Percentiles rank a stretch among this genome's conserved stretches.
Conservation (phyloP, 35 echinoderm and acorn worm species). For the Apostichopus parvimensis region DNA sequence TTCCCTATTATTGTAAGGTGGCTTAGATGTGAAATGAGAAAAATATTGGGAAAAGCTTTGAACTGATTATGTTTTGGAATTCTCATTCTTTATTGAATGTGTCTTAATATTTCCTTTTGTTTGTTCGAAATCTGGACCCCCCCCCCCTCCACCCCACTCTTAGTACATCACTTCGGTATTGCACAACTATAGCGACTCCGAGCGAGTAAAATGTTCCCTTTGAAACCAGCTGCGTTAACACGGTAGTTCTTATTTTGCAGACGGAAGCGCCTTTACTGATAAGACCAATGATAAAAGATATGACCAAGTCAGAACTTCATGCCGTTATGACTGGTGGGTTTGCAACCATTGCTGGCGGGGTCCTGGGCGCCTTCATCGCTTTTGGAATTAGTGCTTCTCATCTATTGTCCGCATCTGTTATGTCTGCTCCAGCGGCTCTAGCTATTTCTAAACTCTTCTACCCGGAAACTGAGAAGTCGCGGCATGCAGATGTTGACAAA, state of each 20-base stretch:
- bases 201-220: too few relatives aligned
- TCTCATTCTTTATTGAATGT: too few relatives aligned
- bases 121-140: too few relatives aligned
- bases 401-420: slow-evolving; percentile 46
- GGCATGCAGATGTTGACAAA: slow-evolving; percentile 13
- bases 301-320: slow-evolving; percentile 56
- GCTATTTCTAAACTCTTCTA: slow-evolving; percentile 68
- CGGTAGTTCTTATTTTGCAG: not conserved
- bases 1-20: too few relatives aligned
- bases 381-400: slow-evolving; percentile 63
- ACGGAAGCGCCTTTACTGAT: slow-evolving; percentile 56
- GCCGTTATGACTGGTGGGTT: slow-evolving; percentile 60
- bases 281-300: slow-evolving; percentile 41
- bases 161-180: too few relatives aligned
- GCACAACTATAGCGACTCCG: too few relatives aligned
- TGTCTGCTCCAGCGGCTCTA: slow-evolving; percentile 74
- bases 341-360: slow-evolving; percentile 52
- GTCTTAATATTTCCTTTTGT: too few relatives aligned
- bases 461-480: slow-evolving; percentile 53
- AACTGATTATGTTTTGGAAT: too few relatives aligned
- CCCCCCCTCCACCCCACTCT: too few relatives aligned
- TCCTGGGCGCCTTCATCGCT: slow-evolving; percentile 48
- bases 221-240: too few relatives aligned
- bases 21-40: too few relatives aligned
- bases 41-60: too few relatives aligned